Evolutionary conservation across 1,140 invertebrate genomes (phyloP).

Genomic region (Drosophila ercepeae): DNA sequence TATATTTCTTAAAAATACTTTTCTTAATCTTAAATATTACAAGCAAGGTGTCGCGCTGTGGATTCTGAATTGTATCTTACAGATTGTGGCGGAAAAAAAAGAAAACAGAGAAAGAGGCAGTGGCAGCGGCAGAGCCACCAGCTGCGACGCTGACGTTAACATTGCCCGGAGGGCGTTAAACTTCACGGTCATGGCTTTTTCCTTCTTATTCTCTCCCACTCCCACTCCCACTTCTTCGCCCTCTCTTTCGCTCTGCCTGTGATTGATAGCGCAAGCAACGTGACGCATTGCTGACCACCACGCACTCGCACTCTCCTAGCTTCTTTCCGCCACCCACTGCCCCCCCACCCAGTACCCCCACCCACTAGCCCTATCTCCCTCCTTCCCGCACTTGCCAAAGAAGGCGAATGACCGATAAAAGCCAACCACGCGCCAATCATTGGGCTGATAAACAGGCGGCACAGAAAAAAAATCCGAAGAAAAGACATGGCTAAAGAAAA

Average conservation of each 20-base stretch:
- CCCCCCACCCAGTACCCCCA: constrained; percentile 1
- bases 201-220: constrained; percentile 46
- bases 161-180: constrained; percentile 79
- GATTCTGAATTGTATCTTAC: constrained; percentile 29
- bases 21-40: background rate
- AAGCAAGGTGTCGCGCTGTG: background rate
- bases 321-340: constrained; percentile 7
- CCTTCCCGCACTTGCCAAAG: constrained; percentile 4
- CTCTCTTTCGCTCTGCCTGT: constrained; percentile 40
- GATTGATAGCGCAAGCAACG: constrained; percentile 66
- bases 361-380: background rate
- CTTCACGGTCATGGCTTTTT: constrained; percentile 83
- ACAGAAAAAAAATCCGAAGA: constrained; percentile 25
- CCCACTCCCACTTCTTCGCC: constrained; percentile 21
- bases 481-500: background rate
- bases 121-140: constrained; percentile 4
- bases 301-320: constrained; percentile 35
- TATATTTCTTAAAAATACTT: too few species aligned
- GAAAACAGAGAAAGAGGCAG: background rate
- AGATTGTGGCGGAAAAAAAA: constrained; percentile 14
- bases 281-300: constrained; percentile 73
- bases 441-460: constrained; percentile 22
- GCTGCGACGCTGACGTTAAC: constrained; percentile 39
- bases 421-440: constrained; percentile 62
- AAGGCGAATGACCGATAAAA: constrained; percentile 79